Percentiles rank a stretch among this genome's conserved stretches.
Conservation (phyloP, 1,140 invertebrate species). For the Muscidifurax raptorellus region DNA sequence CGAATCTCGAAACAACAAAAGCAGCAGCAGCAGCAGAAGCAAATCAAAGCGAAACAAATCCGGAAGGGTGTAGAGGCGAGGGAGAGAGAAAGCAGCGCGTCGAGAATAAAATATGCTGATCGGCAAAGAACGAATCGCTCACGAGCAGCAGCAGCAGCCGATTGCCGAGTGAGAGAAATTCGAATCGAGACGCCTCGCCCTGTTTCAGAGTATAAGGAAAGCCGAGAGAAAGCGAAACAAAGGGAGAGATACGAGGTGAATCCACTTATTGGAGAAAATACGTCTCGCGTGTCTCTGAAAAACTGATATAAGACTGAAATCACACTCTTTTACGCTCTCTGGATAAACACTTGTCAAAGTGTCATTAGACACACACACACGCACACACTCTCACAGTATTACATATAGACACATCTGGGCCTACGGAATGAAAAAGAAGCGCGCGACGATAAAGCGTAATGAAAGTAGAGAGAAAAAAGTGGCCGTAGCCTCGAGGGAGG, state of each 20-base stretch:
- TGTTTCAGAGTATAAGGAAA: background rate
- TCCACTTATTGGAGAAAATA: constrained; percentile 39
- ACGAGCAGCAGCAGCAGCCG: constrained; percentile 1
- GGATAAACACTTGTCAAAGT: too few species aligned
- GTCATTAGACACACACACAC: too few species aligned
- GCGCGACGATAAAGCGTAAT: constrained; percentile 69
- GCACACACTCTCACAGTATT: background rate
- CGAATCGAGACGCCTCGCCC: constrained; percentile 21
- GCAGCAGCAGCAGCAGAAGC: background rate
- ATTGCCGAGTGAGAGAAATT: background rate
- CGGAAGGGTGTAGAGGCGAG: background rate
- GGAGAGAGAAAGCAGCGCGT: background rate
- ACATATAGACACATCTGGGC: background rate
- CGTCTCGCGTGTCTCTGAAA: background rate
- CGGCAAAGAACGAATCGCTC: constrained; percentile 21
- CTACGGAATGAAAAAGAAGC: background rate
- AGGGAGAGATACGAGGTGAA: constrained; percentile 6
- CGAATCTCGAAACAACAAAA: background rate
- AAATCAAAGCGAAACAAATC: background rate
- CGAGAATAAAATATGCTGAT: constrained; percentile 30
- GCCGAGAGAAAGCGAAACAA: background rate
- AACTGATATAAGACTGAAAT: too few species aligned
- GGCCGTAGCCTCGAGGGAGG: constrained; percentile 33
- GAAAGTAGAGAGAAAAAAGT: constrained; percentile 67
- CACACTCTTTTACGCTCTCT: background rate